These are phyloP conservation scores for Carassius auratus DNA, from an alignment of 2,113 vertebrate species.

Conservation along the genomic window DNA sequence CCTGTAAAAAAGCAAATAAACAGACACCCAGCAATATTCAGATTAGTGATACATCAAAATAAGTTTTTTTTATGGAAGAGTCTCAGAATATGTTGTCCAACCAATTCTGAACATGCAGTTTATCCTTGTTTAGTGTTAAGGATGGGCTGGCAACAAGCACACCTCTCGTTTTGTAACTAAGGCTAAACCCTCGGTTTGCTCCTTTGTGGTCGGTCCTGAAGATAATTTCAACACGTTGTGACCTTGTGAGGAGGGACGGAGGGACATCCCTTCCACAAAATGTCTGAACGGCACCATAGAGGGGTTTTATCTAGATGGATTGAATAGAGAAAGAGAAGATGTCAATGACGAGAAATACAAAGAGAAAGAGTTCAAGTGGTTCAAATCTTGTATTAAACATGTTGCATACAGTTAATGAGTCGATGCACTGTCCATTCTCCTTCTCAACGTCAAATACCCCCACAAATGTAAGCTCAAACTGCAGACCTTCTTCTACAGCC, in stretches of 20 bases:
- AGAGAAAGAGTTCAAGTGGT: not conserved
- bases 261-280: slow-evolving; percentile 83
- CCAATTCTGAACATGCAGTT: not conserved
- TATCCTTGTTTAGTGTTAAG: not conserved
- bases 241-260: slow-evolving; percentile 75
- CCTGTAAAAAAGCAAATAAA: slow-evolving; percentile 68
- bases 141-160: not conserved
- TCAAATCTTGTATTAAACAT: not conserved
- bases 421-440: slow-evolving; percentile 75
- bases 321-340: slow-evolving; percentile 16
- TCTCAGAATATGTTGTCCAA: not conserved
- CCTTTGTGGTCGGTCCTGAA: slow-evolving; percentile 79
- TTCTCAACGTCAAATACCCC: slow-evolving; percentile 81
- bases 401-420: slow-evolving; percentile 77
- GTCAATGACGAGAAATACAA: not conserved
- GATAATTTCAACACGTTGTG: slow-evolving; percentile 72
- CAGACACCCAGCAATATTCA: not conserved
- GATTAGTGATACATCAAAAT: not conserved
- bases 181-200: slow-evolving; percentile 82
- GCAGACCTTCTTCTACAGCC: slow-evolving; percentile 77
- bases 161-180: slow-evolving; percentile 80
- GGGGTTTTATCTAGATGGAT: slow-evolving; percentile 77
- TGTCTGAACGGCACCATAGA: slow-evolving; percentile 74
- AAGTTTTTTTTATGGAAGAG: not conserved
- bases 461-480: slow-evolving; percentile 75